phyloP scores from a whole-genome alignment of 2,888 invertebrate species.

The Drosophila silvestris region DNA sequence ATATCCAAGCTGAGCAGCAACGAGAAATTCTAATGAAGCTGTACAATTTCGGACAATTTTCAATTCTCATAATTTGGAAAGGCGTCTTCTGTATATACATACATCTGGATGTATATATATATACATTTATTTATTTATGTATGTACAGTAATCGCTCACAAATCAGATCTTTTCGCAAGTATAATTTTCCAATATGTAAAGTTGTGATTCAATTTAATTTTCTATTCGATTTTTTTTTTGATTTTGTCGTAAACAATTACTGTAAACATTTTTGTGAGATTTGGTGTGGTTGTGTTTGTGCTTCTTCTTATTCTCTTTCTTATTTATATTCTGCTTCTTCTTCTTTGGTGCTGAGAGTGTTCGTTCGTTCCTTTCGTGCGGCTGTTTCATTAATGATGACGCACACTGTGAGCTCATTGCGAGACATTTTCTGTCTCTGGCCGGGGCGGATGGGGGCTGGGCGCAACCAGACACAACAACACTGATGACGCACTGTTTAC shows the following conservation, averaged over 20 bases:
- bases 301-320: neutral
- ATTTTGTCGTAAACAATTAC: neutral
- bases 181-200: conserved; percentile 9
- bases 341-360: neutral
- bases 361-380: conserved; percentile 18
- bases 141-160: neutral
- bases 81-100: neutral
- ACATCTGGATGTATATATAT: too few species aligned
- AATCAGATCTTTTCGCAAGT: neutral
- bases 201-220: conserved; percentile 6
- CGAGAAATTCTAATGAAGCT: conserved; percentile 9
- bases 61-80: neutral
- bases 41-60: neutral
- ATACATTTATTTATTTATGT: neutral
- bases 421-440: conserved; percentile 33
- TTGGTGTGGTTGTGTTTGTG: conserved; percentile 8
- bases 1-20: conserved; percentile 9
- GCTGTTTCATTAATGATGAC: conserved; percentile 69
- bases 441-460: neutral
- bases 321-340: conserved; percentile 25
- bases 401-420: conserved; percentile 73
- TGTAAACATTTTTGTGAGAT: conserved; percentile 21
- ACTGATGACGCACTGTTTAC: conserved; percentile 67
- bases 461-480: conserved; percentile 30
- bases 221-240: neutral